Evolutionary conservation across 2,113 vertebrate species (phyloP).

Genomic region (Anoplopoma fimbria): DNA sequence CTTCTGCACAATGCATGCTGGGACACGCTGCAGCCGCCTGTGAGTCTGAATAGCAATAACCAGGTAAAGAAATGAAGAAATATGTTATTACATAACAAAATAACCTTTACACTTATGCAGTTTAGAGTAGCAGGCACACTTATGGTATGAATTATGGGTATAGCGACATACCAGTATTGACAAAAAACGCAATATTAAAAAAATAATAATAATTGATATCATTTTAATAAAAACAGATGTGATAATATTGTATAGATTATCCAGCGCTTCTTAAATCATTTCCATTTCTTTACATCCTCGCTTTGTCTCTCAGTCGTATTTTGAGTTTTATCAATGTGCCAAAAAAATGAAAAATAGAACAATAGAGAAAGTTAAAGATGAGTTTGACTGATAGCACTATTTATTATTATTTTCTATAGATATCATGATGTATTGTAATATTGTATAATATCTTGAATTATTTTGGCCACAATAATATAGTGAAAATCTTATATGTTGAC

Average conservation of each 20-base stretch:
- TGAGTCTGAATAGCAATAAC: not conserved
- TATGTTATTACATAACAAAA: not conserved
- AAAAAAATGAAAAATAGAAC: not conserved
- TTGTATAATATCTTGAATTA: not conserved
- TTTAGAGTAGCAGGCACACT: not conserved
- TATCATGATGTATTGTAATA: not conserved
- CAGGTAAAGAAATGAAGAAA: conserved; percentile 4
- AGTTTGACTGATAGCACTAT: not conserved
- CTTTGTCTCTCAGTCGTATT: not conserved
- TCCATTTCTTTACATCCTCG: too few species aligned
- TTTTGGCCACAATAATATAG: not conserved
- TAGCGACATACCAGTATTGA: too few species aligned
- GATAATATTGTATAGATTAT: too few species aligned
- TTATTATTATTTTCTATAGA: not conserved
- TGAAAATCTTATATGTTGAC: not conserved
- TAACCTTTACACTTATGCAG: too few species aligned
- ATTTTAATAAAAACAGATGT: too few species aligned
- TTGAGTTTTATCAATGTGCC: not conserved
- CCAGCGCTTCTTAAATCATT: too few species aligned
- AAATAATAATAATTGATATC: too few species aligned
- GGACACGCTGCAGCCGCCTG: not conserved
- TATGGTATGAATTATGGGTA: not conserved
- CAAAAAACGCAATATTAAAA: too few species aligned
- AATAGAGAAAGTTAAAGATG: not conserved
- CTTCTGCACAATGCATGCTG: conserved; percentile 7